These are phyloP conservation scores for Sphecodes monilicornis DNA, from an alignment of 2,888 invertebrate species.

Conservation along the genomic window DNA sequence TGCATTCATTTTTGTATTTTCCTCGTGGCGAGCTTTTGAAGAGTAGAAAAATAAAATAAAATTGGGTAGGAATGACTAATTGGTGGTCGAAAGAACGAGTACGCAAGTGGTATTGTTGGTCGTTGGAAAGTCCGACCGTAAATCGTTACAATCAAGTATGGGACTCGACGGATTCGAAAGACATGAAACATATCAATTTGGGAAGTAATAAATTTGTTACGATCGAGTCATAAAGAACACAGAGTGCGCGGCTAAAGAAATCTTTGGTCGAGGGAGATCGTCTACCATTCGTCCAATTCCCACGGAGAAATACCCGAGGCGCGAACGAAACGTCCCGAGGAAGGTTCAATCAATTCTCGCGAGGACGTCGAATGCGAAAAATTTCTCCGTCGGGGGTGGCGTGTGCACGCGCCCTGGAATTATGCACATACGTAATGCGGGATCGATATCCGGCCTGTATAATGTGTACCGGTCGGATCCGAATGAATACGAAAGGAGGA, in stretches of 20 bases:
- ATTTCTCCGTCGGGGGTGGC: not conserved
- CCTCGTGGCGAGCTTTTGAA: not conserved
- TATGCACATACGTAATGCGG: conserved; percentile 61
- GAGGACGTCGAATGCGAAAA: conserved; percentile 16
- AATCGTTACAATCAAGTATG: not conserved
- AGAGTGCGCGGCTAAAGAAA: not conserved
- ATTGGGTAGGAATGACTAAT: not conserved
- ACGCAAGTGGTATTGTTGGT: not conserved
- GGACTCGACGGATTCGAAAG: not conserved
- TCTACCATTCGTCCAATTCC: conserved; percentile 11
- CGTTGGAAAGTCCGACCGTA: not conserved
- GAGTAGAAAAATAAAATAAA: not conserved
- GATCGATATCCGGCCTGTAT: conserved; percentile 51
- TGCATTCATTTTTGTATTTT: not conserved
- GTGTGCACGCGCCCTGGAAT: conserved; percentile 37
- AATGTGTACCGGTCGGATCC: conserved; percentile 48
- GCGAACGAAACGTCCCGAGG: conserved; percentile 15
- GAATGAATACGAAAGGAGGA: conserved; percentile 60
- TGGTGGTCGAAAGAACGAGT: not conserved
- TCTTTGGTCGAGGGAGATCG: not conserved
- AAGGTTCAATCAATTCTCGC: conserved; percentile 21
- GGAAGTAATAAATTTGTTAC: not conserved
- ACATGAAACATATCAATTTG: not conserved
- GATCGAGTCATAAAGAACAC: not conserved
- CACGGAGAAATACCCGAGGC: not conserved